A percentile compares a stretch with the other conserved stretches of the same genome.
phyloP scores from a whole-genome alignment of 2,888 invertebrate genomes.

The Andrena minutula region DNA sequence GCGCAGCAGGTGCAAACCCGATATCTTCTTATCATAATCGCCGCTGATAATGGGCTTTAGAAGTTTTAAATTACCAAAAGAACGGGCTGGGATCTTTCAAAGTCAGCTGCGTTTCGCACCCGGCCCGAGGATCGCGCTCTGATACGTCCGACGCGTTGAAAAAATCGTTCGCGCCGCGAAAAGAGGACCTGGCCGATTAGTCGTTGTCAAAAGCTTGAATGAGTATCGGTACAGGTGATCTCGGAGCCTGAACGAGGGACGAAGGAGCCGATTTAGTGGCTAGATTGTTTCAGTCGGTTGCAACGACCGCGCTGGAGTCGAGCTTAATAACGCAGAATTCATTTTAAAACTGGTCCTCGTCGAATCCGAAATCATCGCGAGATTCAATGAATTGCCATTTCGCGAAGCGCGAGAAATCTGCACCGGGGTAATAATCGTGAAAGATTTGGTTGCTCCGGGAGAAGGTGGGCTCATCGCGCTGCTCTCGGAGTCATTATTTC shows the following conservation, averaged over 20 bases:
- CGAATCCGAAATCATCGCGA: neutral
- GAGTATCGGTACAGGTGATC: constrained; percentile 53
- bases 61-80: constrained; percentile 71
- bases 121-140: constrained; percentile 42
- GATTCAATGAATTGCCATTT: constrained; percentile 9
- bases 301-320: neutral
- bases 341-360: neutral
- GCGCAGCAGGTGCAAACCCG: constrained; percentile 67
- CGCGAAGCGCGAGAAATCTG: constrained; percentile 65
- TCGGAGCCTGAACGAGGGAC: constrained; percentile 15
- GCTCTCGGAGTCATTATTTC: constrained; percentile 70
- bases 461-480: constrained; percentile 55
- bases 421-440: constrained; percentile 72
- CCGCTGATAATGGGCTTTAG: constrained; percentile 71
- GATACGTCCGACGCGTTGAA: constrained; percentile 46
- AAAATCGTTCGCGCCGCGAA: constrained; percentile 55
- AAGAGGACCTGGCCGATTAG: constrained; percentile 58
- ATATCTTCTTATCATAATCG: constrained; percentile 72
- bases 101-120: constrained; percentile 64
- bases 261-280: constrained; percentile 35
- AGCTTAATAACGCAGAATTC: constrained; percentile 5
- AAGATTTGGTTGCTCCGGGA: constrained; percentile 46
- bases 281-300: constrained; percentile 41
- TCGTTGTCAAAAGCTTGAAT: constrained; percentile 66
- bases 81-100: constrained; percentile 68